These are phyloP conservation scores for Melanerpes formicivorus DNA, from an alignment of 2,113 vertebrate genomes.

Conservation along the genomic window DNA sequence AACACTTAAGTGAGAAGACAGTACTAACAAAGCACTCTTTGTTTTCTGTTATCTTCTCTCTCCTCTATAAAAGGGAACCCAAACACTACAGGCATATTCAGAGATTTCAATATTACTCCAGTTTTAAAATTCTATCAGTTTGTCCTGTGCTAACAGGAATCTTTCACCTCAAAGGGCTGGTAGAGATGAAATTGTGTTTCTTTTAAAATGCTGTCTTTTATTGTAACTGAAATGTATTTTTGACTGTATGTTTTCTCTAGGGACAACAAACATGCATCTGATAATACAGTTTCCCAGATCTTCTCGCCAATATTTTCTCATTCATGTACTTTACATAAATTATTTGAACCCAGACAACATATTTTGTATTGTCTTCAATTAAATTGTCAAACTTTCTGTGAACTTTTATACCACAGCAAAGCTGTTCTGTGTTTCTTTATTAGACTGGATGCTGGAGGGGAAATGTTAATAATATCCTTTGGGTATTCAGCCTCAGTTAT, in stretches of 20 bases:
- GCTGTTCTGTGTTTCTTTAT: constrained; percentile 66
- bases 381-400: constrained; percentile 51
- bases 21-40: not conserved
- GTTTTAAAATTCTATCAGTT: not conserved
- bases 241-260: constrained; percentile 14
- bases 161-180: not conserved
- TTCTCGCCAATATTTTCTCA: constrained; percentile 13
- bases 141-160: not conserved
- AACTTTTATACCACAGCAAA: constrained; percentile 54
- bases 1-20: not conserved
- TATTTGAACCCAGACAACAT: constrained; percentile 27
- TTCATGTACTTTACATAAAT: constrained; percentile 58
- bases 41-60: not conserved
- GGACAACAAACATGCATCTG: constrained; percentile 8
- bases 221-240: constrained; percentile 41
- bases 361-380: constrained; percentile 68
- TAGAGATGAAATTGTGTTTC: constrained; percentile 3
- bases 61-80: not conserved
- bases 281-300: not conserved
- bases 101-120: not conserved
- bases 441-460: constrained; percentile 59
- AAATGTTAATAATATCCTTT: constrained; percentile 51
- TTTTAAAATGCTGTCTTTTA: constrained; percentile 34
- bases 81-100: not conserved
- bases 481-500: constrained; percentile 49